These are phyloP conservation scores for Aselliscus stoliczkanus DNA, from an alignment of 2,797 vertebrate species.

Conservation along the genomic window DNA sequence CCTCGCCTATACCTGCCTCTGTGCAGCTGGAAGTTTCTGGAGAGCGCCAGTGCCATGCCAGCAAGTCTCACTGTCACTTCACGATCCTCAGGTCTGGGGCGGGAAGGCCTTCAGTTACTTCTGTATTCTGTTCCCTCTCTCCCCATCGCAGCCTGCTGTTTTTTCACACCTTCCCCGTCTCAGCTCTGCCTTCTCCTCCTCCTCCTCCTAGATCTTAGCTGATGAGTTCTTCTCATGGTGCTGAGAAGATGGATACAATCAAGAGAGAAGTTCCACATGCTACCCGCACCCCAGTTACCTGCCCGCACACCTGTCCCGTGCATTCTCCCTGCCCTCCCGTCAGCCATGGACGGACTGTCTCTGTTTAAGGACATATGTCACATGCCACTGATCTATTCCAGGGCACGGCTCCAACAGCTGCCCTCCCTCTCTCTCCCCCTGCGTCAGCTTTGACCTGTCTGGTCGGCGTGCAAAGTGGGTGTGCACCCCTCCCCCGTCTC, in stretches of 20 bases:
- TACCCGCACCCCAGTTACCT: too few species aligned
- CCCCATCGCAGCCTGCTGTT: accelerated
- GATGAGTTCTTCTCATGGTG: accelerated
- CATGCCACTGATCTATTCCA: accelerated
- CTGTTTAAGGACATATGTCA: too few species aligned
- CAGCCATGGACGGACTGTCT: accelerated
- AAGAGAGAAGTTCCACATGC: too few species aligned
- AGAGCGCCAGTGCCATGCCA: not conserved
- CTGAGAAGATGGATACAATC: not conserved
- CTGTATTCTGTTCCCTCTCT: accelerated
- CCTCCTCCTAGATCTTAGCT: not conserved
- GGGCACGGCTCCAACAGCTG: accelerated
- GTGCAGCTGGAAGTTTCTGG: not conserved
- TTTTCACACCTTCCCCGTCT: accelerated
- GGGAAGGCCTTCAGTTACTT: not conserved
- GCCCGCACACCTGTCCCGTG: accelerated
- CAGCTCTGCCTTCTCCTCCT: accelerated
- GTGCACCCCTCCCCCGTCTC: too few species aligned
- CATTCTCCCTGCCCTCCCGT: not conserved
- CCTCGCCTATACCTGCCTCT: accelerated
- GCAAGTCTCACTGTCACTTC: not conserved
- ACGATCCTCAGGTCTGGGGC: not conserved
- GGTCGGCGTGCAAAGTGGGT: too few species aligned
- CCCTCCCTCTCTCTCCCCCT: not conserved
- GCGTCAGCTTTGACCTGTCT: accelerated